Conservation (phyloP, 23 tunicate species). For the Styela clava region DNA sequence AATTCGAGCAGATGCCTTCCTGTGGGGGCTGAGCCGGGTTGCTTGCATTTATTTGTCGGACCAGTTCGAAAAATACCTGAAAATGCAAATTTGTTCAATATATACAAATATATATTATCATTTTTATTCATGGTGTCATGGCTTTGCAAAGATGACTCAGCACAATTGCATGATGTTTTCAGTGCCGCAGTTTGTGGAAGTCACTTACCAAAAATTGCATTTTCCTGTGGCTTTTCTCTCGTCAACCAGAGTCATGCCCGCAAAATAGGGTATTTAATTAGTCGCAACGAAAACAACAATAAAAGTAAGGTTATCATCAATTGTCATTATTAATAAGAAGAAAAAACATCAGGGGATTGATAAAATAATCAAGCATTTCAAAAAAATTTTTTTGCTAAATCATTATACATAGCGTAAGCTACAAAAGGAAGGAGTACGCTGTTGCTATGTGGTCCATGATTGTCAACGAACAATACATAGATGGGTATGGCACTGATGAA, state of each 20-base stretch:
- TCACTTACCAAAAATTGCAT: background rate
- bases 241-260: background rate
- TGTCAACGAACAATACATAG: no score
- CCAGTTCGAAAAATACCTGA: constrained; percentile 91
- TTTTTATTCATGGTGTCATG: background rate
- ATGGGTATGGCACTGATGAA: no score
- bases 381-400: no score
- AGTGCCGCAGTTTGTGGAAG: background rate
- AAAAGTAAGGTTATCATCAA: background rate
- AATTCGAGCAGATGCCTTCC: constrained; percentile 40
- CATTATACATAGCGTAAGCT: no score
- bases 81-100: background rate
- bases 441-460: no score
- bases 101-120: background rate
- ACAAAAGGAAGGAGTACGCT: no score
- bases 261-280: background rate
- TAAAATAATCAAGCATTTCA: no score
- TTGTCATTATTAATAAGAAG: background rate
- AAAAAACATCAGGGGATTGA: background rate
- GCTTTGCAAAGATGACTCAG: background rate
- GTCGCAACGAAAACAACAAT: background rate
- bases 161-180: background rate
- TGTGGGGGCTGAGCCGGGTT: constrained; percentile 33
- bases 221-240: background rate
- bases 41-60: constrained; percentile 75